Percentiles rank a stretch among this genome's conserved stretches.
Conservation (phyloP, 2,113 vertebrate species). For the Cyprinodon variegatus region DNA sequence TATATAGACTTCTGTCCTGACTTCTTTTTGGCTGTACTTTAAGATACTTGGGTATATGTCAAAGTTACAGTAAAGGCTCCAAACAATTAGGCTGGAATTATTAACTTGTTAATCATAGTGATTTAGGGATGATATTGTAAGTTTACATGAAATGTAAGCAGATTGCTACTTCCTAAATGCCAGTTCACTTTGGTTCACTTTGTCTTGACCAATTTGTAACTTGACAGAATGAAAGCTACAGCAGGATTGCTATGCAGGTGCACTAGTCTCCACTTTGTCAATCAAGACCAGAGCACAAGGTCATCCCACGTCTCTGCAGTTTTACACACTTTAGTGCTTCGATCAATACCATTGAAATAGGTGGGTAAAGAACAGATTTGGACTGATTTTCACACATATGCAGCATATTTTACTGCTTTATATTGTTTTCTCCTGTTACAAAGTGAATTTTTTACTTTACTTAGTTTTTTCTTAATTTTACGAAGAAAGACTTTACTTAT, state of each 20-base stretch:
- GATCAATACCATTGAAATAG: slow-evolving; percentile 51
- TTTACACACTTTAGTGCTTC: slow-evolving; percentile 37
- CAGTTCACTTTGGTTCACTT: not conserved
- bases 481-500: not conserved
- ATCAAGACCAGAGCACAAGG: slow-evolving; percentile 49
- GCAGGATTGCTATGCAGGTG: slow-evolving; percentile 20
- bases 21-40: not conserved
- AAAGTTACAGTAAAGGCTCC: not conserved
- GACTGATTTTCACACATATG: not conserved
- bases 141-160: not conserved
- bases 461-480: not conserved
- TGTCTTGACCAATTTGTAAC: not conserved
- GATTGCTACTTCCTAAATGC: no score
- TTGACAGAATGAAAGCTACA: not conserved
- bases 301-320: slow-evolving; percentile 40
- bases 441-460: not conserved
- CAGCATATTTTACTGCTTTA: not conserved
- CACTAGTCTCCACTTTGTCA: slow-evolving; percentile 27
- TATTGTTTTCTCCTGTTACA: not conserved
- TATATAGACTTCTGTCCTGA: not conserved
- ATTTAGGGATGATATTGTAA: no score
- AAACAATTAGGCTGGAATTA: not conserved
- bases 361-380: slow-evolving; percentile 10
- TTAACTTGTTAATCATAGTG: not conserved
- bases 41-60: not conserved